Conservation (phyloP, 2,888 invertebrate genomes). For the Epiblema foenella region DNA sequence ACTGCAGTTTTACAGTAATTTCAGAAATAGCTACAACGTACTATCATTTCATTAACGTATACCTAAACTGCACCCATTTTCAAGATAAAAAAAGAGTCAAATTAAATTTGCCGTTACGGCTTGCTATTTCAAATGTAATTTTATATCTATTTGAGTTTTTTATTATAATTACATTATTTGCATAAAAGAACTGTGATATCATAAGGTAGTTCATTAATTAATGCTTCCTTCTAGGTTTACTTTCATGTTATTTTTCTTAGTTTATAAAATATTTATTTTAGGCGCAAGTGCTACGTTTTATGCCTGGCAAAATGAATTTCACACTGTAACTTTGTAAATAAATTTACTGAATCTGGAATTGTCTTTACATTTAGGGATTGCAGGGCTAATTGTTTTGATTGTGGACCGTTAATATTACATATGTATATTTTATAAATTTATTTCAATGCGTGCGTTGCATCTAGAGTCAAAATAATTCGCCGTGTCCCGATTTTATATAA, state of each 20-base stretch:
- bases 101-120: slow-evolving; percentile 64
- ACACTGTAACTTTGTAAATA: slow-evolving; percentile 69
- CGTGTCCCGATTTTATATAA: slow-evolving; percentile 20
- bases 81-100: slow-evolving; percentile 35
- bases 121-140: slow-evolving; percentile 49
- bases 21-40: too few species aligned
- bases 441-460: background rate
- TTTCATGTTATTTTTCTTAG: slow-evolving; percentile 53
- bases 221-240: slow-evolving; percentile 69
- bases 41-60: too few species aligned
- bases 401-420: background rate
- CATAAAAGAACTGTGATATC: slow-evolving; percentile 85
- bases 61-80: too few species aligned
- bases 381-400: slow-evolving; percentile 14
- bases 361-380: slow-evolving; percentile 60
- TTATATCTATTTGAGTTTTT: slow-evolving; percentile 54
- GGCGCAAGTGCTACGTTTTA: slow-evolving; percentile 46
- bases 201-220: slow-evolving; percentile 79
- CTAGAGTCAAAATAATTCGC: slow-evolving; percentile 19
- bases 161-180: slow-evolving; percentile 73
- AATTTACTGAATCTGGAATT: slow-evolving; percentile 75
- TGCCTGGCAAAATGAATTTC: slow-evolving; percentile 37
- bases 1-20: background rate
- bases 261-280: slow-evolving; percentile 51
- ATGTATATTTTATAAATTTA: slow-evolving; percentile 5